A percentile compares a stretch with the other conserved stretches of the same genome.
These are phyloP conservation scores for Halictus rubicundus DNA, from an alignment of 1,140 invertebrate genomes.

Conservation along the genomic window DNA sequence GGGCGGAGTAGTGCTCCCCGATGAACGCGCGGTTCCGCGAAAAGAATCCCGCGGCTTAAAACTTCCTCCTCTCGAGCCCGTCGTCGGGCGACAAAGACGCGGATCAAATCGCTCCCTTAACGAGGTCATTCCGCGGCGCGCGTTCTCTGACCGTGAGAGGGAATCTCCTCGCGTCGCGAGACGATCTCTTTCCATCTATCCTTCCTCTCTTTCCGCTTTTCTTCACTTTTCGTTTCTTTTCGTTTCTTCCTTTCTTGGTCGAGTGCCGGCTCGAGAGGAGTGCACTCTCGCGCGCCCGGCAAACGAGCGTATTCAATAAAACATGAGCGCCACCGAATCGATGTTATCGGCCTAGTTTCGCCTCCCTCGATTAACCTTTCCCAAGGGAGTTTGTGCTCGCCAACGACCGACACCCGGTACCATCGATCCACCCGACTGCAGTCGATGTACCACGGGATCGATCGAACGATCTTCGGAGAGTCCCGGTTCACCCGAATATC, in stretches of 20 bases:
- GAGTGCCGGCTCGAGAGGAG: slow-evolving; percentile 25
- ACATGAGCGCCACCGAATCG: slow-evolving; percentile 34
- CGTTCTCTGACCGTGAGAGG: slow-evolving; percentile 35
- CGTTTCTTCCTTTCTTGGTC: slow-evolving; percentile 28
- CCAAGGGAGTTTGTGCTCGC: neutral
- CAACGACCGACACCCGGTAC: neutral
- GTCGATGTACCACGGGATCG: neutral
- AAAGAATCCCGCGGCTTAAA: slow-evolving; percentile 9
- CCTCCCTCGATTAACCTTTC: slow-evolving; percentile 35
- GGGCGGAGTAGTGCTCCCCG: neutral
- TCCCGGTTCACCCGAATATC: no score
- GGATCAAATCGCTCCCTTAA: slow-evolving; percentile 39
- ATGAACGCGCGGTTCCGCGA: neutral
- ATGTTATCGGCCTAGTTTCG: slow-evolving; percentile 47
- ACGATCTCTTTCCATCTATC: slow-evolving; percentile 6
- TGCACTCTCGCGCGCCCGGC: slow-evolving; percentile 4
- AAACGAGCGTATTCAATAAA: slow-evolving; percentile 49
- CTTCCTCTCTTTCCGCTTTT: no score
- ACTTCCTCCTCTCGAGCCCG: neutral
- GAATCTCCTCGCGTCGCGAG: slow-evolving; percentile 19
- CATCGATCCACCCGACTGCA: neutral
- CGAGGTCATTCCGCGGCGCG: slow-evolving; percentile 40
- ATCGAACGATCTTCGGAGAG: neutral
- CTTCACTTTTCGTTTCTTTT: no score
- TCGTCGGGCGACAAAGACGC: neutral